Evolutionary conservation across 2,113 vertebrate species (phyloP).

Genomic region (Xenotilapia longispinis): DNA sequence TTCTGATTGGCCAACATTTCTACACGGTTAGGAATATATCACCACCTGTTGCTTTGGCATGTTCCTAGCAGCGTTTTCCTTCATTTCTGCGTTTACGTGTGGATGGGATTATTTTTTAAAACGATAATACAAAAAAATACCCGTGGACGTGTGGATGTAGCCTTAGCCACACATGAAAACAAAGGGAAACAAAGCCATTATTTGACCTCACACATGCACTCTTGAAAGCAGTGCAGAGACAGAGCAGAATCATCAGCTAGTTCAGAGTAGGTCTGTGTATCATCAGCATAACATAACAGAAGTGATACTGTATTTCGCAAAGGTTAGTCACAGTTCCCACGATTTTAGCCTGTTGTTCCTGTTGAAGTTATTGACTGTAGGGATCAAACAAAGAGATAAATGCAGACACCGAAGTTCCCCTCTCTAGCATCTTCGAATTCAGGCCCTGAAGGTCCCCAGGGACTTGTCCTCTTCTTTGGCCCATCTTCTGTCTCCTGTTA

Average conservation of each 20-base stretch:
- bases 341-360: not conserved
- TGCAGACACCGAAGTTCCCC: accelerated
- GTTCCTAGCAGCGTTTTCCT: not conserved
- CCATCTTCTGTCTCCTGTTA: no score
- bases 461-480: no score
- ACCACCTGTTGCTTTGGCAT: no score
- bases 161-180: not conserved
- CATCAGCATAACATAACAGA: not conserved
- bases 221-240: not conserved
- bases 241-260: not conserved
- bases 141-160: not conserved
- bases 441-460: no score
- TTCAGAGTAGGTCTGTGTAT: not conserved
- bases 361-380: not conserved
- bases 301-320: not conserved
- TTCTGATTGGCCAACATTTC: no score
- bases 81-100: accelerated
- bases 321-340: not conserved
- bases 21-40: not conserved
- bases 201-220: not conserved
- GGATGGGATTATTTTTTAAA: not conserved
- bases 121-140: not conserved
- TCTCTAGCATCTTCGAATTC: no score
- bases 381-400: not conserved
- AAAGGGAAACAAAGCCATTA: not conserved